phyloP scores from a whole-genome alignment of 2,113 vertebrate species.

The Halichoeres trimaculatus region DNA sequence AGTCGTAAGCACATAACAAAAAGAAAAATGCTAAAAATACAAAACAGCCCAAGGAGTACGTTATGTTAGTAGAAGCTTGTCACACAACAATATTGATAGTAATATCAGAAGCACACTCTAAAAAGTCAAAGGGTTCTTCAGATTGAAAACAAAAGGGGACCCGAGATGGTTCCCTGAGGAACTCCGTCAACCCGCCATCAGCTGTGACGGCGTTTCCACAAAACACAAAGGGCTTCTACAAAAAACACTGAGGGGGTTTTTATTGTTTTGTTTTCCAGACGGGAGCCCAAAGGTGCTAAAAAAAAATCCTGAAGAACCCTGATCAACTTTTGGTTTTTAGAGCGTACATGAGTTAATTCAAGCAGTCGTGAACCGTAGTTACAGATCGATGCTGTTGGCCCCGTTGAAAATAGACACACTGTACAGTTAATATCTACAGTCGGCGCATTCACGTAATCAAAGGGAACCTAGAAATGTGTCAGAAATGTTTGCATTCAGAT shows the following conservation, averaged over 20 bases:
- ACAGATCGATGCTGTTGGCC: slow-evolving; percentile 50
- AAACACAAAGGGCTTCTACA: slow-evolving; percentile 15
- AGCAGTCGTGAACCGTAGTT: slow-evolving; percentile 44
- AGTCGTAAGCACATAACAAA: slow-evolving; percentile 65
- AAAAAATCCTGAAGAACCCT: slow-evolving; percentile 55
- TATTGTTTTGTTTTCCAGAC: slow-evolving; percentile 14
- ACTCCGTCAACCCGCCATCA: background rate
- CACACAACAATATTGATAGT: slow-evolving; percentile 75
- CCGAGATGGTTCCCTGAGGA: slow-evolving; percentile 50
- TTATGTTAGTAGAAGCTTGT: slow-evolving; percentile 74
- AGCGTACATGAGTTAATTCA: slow-evolving; percentile 56
- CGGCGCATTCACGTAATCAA: slow-evolving; percentile 49
- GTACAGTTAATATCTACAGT: slow-evolving; percentile 75
- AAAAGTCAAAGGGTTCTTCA: slow-evolving; percentile 67
- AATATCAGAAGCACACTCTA: slow-evolving; percentile 56
- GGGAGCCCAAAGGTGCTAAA: background rate
- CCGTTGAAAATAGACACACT: slow-evolving; percentile 62
- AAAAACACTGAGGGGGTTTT: slow-evolving; percentile 10
- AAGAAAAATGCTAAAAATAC: slow-evolving; percentile 68
- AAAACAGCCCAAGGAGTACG: slow-evolving; percentile 72
- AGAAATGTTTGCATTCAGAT: slow-evolving; percentile 44
- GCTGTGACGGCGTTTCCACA: slow-evolving; percentile 6
- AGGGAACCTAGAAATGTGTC: slow-evolving; percentile 37
- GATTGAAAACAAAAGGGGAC: slow-evolving; percentile 42
- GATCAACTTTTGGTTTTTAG: slow-evolving; percentile 48